A percentile compares a stretch with the other conserved stretches of the same genome.
Conservation (phyloP, 2,888 invertebrate species). For the Amiota mariae region DNA sequence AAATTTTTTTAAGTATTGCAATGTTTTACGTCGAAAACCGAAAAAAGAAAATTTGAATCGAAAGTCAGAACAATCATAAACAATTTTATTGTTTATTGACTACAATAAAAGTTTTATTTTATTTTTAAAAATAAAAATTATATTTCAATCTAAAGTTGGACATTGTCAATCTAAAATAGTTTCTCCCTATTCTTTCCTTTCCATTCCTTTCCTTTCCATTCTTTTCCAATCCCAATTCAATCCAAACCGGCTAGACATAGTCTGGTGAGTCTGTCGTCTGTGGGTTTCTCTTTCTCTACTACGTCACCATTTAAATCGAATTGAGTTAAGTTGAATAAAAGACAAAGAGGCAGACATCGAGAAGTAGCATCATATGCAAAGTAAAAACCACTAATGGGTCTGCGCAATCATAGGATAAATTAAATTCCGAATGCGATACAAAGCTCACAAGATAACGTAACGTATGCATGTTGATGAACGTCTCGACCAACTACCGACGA, state of each 20-base stretch:
- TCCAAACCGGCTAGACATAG: not conserved
- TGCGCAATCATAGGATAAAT: constrained; percentile 69
- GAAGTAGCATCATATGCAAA: constrained; percentile 69
- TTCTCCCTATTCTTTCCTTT: not conserved
- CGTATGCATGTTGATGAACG: constrained; percentile 3
- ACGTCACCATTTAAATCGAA: constrained; percentile 3
- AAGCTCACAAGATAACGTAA: constrained; percentile 43
- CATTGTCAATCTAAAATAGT: constrained; percentile 13
- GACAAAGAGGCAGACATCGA: constrained; percentile 42
- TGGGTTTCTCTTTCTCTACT: not conserved
- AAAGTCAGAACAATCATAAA: too few species aligned
- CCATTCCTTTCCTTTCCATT: too few species aligned
- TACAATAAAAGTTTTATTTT: too few species aligned
- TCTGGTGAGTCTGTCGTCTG: not conserved
- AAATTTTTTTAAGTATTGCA: too few species aligned
- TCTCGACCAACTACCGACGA: constrained; percentile 7
- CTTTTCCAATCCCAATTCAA: not conserved
- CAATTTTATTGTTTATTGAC: too few species aligned
- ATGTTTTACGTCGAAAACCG: too few species aligned
- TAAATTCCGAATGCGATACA: constrained; percentile 61
- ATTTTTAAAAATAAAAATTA: too few species aligned
- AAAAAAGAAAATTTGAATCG: too few species aligned
- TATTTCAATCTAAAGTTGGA: too few species aligned
- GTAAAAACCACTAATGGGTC: constrained; percentile 68
- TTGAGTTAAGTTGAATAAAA: not conserved